phyloP scores from a whole-genome alignment of 1,140 invertebrate genomes.

The Drosophila nannoptera region DNA sequence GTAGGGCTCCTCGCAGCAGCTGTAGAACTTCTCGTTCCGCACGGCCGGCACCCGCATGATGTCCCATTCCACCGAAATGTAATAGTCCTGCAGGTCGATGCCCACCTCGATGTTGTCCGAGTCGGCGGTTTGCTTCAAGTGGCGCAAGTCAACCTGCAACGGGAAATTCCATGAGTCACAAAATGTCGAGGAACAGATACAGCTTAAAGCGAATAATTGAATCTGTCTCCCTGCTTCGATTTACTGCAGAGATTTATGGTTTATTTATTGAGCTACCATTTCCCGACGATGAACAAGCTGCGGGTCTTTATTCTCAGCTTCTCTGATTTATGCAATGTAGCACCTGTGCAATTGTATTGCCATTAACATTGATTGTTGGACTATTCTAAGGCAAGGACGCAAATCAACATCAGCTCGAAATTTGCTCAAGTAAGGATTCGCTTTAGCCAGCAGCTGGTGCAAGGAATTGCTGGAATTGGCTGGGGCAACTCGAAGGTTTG shows the following conservation, averaged over 20 bases:
- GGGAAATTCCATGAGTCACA: neutral
- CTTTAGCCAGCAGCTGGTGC: constrained; percentile 22
- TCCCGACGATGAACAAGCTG: neutral
- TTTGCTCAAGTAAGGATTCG: constrained; percentile 39
- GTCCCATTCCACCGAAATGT: constrained; percentile 98
- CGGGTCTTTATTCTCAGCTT: constrained; percentile 23
- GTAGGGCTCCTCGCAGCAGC: constrained; percentile 94
- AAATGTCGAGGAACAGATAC: no score
- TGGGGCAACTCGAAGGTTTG: constrained; percentile 49
- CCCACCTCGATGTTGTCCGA: constrained; percentile 91
- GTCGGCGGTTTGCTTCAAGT: constrained; percentile 89
- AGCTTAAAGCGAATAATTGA: neutral
- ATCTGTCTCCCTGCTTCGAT: neutral
- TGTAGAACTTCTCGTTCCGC: constrained; percentile 93
- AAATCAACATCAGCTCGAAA: constrained; percentile 6
- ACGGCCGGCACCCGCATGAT: constrained; percentile 93
- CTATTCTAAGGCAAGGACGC: constrained; percentile 33
- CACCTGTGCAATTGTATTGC: constrained; percentile 62
- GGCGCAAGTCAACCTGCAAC: constrained; percentile 90
- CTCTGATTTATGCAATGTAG: constrained; percentile 57
- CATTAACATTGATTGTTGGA: constrained; percentile 69
- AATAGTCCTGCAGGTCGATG: constrained; percentile 95
- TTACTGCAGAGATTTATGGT: no score
- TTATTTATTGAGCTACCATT: neutral
- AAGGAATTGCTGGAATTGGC: constrained; percentile 37